Percentiles rank a stretch among this genome's conserved stretches.
These are phyloP conservation scores for Drosophila persimilis DNA, from an alignment of 1,140 invertebrate genomes.

Conservation along the genomic window DNA sequence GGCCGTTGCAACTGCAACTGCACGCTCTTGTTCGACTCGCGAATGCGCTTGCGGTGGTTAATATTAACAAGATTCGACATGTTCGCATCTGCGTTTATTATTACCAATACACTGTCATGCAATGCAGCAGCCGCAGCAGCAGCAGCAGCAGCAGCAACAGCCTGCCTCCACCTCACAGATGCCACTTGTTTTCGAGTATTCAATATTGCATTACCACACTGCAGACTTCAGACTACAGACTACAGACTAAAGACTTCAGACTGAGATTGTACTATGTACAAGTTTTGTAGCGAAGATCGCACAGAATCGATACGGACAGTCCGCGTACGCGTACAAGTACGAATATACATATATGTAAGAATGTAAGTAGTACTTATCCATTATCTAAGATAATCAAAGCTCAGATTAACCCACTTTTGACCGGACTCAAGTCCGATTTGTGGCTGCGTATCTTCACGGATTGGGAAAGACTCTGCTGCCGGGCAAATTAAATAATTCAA, in stretches of 20 bases:
- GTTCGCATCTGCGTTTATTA: conserved; percentile 69
- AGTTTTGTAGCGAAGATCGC: conserved; percentile 40
- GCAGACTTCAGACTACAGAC: conserved; percentile 4
- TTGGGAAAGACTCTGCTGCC: too few species aligned
- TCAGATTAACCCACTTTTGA: too few species aligned
- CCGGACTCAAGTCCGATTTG: conserved; percentile 2
- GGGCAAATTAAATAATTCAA: conserved; percentile 69
- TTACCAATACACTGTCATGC: conserved; percentile 39
- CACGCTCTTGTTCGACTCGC: conserved; percentile 25
- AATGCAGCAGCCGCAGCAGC: conserved; percentile 15
- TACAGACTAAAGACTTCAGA: background rate
- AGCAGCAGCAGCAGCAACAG: background rate
- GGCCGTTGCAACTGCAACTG: conserved; percentile 12
- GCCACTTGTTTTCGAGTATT: conserved; percentile 46
- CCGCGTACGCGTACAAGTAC: background rate
- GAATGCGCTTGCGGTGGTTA: conserved; percentile 48
- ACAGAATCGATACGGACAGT: conserved; percentile 37
- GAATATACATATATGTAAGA: too few species aligned
- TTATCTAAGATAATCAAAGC: conserved; percentile 2
- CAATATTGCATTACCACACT: conserved; percentile 56
- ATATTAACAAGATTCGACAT: conserved; percentile 70
- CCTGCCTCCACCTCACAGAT: conserved; percentile 21
- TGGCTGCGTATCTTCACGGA: background rate
- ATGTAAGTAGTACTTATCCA: conserved; percentile 23
- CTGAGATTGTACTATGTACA: conserved; percentile 18